Percentiles rank a stretch among this genome's conserved stretches.
Evolutionary conservation across 2,797 vertebrate species (phyloP).

Genomic region (Chelon auratus): DNA sequence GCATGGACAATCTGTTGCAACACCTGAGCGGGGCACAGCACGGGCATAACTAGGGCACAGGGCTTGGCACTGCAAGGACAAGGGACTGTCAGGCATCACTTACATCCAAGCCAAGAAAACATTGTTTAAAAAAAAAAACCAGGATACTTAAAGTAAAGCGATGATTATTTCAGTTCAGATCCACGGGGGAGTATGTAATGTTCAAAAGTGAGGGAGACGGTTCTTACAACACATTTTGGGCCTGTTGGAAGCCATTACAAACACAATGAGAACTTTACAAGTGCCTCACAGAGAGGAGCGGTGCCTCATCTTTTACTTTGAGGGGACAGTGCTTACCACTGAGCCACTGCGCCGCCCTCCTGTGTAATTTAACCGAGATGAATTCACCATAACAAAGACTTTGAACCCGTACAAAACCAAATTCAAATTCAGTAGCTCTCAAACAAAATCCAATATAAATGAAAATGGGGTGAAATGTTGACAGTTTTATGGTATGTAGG

Average conservation of each 20-base stretch:
- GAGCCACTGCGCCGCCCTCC: conserved; percentile 35
- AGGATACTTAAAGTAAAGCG: not conserved
- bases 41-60: conserved; percentile 41
- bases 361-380: conserved; percentile 56
- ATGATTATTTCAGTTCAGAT: conserved; percentile 10
- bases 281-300: conserved; percentile 27
- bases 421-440: conserved; percentile 59
- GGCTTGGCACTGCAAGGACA: conserved; percentile 38
- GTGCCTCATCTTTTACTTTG: conserved; percentile 25
- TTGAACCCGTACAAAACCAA: conserved; percentile 51
- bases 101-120: conserved; percentile 26
- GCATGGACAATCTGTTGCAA: conserved; percentile 72
- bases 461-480: conserved; percentile 69
- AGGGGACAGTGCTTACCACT: conserved; percentile 27
- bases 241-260: conserved; percentile 36
- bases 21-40: conserved; percentile 59
- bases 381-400: conserved; percentile 72
- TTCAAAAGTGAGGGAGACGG: not conserved
- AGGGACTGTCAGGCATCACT: conserved; percentile 40
- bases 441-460: conserved; percentile 73
- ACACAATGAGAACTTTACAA: conserved; percentile 44
- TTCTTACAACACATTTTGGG: conserved; percentile 11
- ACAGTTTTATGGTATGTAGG: conserved; percentile 70
- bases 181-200: not conserved
- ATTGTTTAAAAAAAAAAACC: not conserved